Evolutionary conservation across 2,797 vertebrate genomes (phyloP).

Genomic region (Centropyge bicolor): DNA sequence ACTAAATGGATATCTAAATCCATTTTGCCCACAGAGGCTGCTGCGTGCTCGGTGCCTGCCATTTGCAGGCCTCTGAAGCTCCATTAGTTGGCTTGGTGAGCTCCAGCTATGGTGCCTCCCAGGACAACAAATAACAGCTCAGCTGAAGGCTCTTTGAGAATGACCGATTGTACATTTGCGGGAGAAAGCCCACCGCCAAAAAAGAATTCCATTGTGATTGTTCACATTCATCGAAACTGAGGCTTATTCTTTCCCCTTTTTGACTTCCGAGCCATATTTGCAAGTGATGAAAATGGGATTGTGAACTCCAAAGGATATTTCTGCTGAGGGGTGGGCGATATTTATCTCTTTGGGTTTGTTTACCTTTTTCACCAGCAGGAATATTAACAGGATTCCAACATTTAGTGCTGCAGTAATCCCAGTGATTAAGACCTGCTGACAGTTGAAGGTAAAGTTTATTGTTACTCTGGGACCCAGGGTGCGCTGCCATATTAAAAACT

Average conservation of each 20-base stretch:
- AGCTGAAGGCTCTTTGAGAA: conserved; percentile 73
- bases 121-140: conserved; percentile 69
- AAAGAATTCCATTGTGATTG: conserved; percentile 75
- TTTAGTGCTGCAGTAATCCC: conserved; percentile 90
- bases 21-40: conserved; percentile 60
- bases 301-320: conserved; percentile 82
- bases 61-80: conserved; percentile 77
- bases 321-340: conserved; percentile 71
- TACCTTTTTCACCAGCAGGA: conserved; percentile 86
- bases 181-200: conserved; percentile 58
- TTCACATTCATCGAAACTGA: conserved; percentile 71
- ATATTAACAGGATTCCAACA: conserved; percentile 89
- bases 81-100: conserved; percentile 77
- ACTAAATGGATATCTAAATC: conserved; percentile 62
- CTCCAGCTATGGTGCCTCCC: conserved; percentile 70
- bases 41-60: conserved; percentile 39
- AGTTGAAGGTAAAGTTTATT: conserved; percentile 89
- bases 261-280: conserved; percentile 82
- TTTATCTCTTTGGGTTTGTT: conserved; percentile 82
- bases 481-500: conserved; percentile 84
- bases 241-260: conserved; percentile 66
- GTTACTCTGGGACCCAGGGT: conserved; percentile 83
- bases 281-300: conserved; percentile 86
- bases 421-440: conserved; percentile 92
- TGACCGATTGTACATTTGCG: conserved; percentile 71